A percentile compares a stretch with the other conserved stretches of the same genome.
phyloP scores from a whole-genome alignment of 1,140 invertebrate genomes.

The Achroia grisella region DNA sequence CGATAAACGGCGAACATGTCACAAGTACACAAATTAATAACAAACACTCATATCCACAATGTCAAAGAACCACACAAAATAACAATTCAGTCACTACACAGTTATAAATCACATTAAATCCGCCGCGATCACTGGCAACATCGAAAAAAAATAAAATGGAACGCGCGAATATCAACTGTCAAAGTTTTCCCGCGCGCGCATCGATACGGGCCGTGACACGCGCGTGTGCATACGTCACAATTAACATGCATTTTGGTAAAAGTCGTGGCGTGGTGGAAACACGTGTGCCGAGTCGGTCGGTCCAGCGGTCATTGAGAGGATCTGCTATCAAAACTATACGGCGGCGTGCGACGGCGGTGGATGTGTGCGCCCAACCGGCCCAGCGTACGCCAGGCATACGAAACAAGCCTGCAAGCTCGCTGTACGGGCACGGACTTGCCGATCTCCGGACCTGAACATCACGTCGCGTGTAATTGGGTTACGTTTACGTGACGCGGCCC shows the following conservation, averaged over 20 bases:
- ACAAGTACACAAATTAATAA: not conserved
- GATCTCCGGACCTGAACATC: slow-evolving; percentile 38
- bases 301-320: slow-evolving; percentile 71
- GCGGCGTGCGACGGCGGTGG: slow-evolving; percentile 26
- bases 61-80: not conserved
- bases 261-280: slow-evolving; percentile 28
- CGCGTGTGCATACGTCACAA: slow-evolving; percentile 34
- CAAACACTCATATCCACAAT: not conserved
- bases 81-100: slow-evolving; percentile 9
- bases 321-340: slow-evolving; percentile 68
- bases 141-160: slow-evolving; percentile 32
- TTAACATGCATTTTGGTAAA: slow-evolving; percentile 59
- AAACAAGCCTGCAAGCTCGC: slow-evolving; percentile 46
- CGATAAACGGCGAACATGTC: not conserved
- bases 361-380: slow-evolving; percentile 64
- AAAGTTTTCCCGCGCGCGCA: slow-evolving; percentile 51
- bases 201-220: slow-evolving; percentile 37
- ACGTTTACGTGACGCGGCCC: slow-evolving; percentile 58
- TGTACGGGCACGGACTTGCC: slow-evolving; percentile 15
- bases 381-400: slow-evolving; percentile 54
- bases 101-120: slow-evolving; percentile 10
- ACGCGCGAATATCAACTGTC: slow-evolving; percentile 34
- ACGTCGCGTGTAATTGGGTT: slow-evolving; percentile 66
- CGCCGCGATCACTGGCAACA: slow-evolving; percentile 22
- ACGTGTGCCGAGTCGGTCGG: slow-evolving; percentile 67